Conservation (phyloP, 2,113 vertebrate genomes). For the Illadopsis cleaveri region DNA sequence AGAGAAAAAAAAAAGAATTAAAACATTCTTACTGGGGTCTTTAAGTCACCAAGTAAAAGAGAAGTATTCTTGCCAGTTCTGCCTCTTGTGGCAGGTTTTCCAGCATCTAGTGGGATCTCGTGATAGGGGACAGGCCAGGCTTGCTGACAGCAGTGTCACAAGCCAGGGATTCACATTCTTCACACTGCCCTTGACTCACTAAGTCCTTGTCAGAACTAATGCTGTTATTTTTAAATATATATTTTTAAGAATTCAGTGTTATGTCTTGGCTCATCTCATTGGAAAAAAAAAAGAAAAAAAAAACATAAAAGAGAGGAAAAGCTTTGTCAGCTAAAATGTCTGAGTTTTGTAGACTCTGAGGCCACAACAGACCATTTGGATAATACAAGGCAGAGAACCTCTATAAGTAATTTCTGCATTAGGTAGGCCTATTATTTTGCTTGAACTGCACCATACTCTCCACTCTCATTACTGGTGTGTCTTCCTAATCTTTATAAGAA, state of each 20-base stretch:
- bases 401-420: not conserved
- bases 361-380: not conserved
- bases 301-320: not conserved
- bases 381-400: not conserved
- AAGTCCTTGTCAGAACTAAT: not conserved
- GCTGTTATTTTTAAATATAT: not conserved
- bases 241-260: not conserved
- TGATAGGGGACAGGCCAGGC: not conserved
- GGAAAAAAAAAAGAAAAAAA: not conserved
- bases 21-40: not conserved
- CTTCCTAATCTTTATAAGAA: not conserved
- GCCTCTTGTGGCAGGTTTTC: not conserved
- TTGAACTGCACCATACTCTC: not conserved
- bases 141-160: not conserved
- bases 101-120: not conserved
- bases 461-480: not conserved
- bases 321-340: not conserved
- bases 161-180: not conserved
- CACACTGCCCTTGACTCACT: not conserved
- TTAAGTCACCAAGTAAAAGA: not conserved
- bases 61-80: not conserved
- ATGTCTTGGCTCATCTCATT: accelerated
- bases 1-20: not conserved
- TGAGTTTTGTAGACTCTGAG: not conserved
- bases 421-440: not conserved